Percentiles rank a stretch among this genome's conserved stretches.
Conservation (phyloP, 2,113 vertebrate species). For the Struthio camelus region DNA sequence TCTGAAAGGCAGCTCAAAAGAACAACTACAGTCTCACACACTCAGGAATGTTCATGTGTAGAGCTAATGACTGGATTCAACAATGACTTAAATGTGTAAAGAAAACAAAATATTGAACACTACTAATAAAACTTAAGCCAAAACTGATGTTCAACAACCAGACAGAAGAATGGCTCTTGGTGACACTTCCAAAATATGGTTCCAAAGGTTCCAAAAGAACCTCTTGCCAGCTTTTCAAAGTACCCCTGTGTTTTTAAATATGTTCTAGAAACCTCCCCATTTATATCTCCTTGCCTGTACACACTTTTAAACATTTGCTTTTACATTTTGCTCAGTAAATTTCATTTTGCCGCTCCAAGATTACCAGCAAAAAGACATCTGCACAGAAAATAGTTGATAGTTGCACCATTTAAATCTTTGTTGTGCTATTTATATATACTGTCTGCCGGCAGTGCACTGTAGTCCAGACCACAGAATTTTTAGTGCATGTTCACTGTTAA, state of each 20-base stretch:
- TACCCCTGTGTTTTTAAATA: not conserved
- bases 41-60: not conserved
- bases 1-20: not conserved
- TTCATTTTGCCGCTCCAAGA: not conserved
- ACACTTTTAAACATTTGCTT: not conserved
- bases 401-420: not conserved
- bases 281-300: not conserved
- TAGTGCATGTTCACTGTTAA: not conserved
- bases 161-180: not conserved
- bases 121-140: not conserved
- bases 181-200: not conserved
- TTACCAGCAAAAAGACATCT: not conserved
- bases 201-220: not conserved
- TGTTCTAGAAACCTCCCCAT: not conserved
- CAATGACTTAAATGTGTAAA: not conserved
- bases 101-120: too few relatives aligned
- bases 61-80: not conserved
- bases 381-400: not conserved
- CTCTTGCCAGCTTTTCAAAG: not conserved
- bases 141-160: not conserved
- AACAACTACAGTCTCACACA: not conserved
- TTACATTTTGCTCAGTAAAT: not conserved
- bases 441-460: not conserved
- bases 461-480: not conserved
- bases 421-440: not conserved